Evolutionary conservation across 2,888 invertebrate species (phyloP).

Genomic region (Kryphioiulus occultus): DNA sequence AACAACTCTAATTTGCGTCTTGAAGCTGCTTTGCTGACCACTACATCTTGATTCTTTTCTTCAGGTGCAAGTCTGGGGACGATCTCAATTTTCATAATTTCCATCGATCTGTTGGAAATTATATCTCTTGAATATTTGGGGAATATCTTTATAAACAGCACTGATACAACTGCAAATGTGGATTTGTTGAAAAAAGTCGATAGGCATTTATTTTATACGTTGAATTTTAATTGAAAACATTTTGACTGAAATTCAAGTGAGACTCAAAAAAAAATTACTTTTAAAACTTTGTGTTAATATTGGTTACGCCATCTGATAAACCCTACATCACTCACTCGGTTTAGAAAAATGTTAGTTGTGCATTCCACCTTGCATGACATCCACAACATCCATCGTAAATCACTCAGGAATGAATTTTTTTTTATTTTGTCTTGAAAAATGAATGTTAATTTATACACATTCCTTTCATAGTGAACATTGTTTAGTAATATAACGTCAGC

Average conservation of each 20-base stretch:
- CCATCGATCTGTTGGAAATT: neutral
- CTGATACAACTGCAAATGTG: neutral
- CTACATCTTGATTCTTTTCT: conserved; percentile 1
- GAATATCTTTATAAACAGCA: neutral
- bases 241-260: too few relatives aligned
- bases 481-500: neutral
- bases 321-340: neutral
- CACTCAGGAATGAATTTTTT: conserved; percentile 9
- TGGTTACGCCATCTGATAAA: neutral
- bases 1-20: neutral
- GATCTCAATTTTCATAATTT: neutral
- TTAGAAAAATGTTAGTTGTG: neutral
- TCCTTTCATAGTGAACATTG: neutral
- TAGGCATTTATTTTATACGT: neutral
- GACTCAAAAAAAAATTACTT: too few relatives aligned
- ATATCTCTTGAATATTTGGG: neutral
- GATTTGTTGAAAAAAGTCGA: neutral
- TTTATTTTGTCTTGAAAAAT: neutral
- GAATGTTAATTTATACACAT: conserved; percentile 35
- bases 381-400: neutral
- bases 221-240: too few relatives aligned
- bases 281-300: neutral
- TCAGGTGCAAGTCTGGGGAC: neutral
- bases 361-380: neutral
- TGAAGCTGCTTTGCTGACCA: neutral